Evolutionary conservation across 1,140 invertebrate species (phyloP).

Genomic region (Apis dorsata): DNA sequence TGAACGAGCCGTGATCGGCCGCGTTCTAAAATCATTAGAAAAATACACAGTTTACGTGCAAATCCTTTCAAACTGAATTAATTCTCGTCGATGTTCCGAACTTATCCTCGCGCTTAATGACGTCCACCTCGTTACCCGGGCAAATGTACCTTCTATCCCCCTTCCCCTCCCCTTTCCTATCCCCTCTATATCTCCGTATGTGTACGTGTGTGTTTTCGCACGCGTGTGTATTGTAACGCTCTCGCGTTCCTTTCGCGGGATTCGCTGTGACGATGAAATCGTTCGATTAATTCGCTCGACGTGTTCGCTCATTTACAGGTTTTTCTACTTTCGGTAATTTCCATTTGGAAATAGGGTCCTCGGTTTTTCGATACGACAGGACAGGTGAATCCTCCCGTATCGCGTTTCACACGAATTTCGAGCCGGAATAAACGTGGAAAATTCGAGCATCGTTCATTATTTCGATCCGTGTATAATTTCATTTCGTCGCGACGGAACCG

Average conservation of each 20-base stretch:
- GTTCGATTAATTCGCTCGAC: constrained; percentile 32
- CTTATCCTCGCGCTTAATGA: constrained; percentile 51
- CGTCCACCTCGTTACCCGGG: constrained; percentile 36
- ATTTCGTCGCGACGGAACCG: not conserved
- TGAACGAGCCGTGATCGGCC: constrained; percentile 38
- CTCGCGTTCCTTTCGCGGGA: constrained; percentile 30
- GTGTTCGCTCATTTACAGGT: constrained; percentile 34
- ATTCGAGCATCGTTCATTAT: not conserved
- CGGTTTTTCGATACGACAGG: not conserved
- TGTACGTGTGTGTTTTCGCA: not conserved
- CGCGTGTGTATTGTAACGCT: not conserved
- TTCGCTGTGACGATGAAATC: constrained; percentile 26
- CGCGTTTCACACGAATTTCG: not conserved
- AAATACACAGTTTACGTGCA: constrained; percentile 75
- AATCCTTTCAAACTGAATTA: constrained; percentile 50
- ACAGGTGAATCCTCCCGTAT: not conserved
- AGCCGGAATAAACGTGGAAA: not conserved
- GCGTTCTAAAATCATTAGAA: constrained; percentile 75
- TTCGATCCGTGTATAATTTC: constrained; percentile 15
- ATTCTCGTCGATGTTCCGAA: constrained; percentile 49
- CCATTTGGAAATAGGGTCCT: not conserved
- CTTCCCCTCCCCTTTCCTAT: too few species aligned
- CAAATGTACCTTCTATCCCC: not conserved
- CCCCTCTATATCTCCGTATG: not conserved
- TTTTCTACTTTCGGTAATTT: constrained; percentile 27